phyloP scores from a whole-genome alignment of 2,797 vertebrate genomes.

The Chiroxiphia lanceolata region DNA sequence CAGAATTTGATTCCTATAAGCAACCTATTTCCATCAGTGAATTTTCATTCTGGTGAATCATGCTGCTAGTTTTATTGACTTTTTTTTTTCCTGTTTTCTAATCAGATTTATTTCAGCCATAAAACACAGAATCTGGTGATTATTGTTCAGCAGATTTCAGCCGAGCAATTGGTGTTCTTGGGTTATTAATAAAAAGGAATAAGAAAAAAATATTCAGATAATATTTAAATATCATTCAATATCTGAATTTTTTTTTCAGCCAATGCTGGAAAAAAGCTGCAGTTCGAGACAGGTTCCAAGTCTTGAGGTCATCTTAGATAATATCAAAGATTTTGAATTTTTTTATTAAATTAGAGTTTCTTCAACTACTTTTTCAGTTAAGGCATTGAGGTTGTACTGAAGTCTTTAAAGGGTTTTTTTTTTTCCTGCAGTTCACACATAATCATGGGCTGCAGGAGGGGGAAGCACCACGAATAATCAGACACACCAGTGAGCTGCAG shows the following conservation, averaged over 20 bases:
- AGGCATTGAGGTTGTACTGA: neutral
- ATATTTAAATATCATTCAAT: neutral
- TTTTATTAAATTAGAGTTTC: neutral
- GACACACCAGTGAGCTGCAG: neutral
- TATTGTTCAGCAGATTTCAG: neutral
- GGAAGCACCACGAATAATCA: neutral
- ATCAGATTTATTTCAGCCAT: neutral
- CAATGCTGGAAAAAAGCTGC: neutral
- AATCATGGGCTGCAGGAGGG: neutral
- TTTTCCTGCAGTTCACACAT: constrained; percentile 7
- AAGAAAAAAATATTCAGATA: neutral
- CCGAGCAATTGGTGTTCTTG: neutral
- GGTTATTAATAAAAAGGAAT: neutral
- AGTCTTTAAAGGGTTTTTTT: neutral
- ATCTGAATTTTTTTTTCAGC: neutral
- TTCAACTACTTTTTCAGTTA: neutral
- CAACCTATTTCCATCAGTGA: neutral
- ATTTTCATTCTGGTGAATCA: neutral
- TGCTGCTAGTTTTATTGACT: neutral
- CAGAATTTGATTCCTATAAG: neutral
- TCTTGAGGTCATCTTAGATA: neutral
- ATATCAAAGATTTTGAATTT: neutral
- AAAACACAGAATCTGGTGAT: neutral
- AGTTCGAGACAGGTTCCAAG: neutral
- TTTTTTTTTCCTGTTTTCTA: neutral